A percentile compares a stretch with the other conserved stretches of the same genome.
Evolutionary conservation across 2,113 vertebrate species (phyloP).

Genomic region (Turnix velox): DNA sequence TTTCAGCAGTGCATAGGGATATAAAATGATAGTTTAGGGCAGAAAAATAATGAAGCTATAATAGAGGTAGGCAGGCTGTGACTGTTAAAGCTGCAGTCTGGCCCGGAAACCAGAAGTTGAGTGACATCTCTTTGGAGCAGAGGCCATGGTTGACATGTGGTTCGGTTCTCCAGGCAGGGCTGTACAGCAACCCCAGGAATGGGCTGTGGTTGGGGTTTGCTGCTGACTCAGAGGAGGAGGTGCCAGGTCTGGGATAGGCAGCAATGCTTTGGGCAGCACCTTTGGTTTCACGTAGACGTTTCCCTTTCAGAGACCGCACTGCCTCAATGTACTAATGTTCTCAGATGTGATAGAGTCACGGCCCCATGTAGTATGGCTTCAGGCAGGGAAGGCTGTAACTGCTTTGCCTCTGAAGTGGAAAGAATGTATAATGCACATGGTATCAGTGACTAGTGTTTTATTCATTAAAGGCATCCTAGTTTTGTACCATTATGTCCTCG

Average conservation of each 20-base stretch:
- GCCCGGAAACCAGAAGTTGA: neutral
- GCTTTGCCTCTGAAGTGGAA: constrained; percentile 35
- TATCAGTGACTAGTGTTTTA: constrained; percentile 58
- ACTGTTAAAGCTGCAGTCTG: neutral
- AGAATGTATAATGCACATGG: constrained; percentile 22
- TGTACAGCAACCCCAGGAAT: neutral
- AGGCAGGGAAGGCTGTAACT: constrained; percentile 26
- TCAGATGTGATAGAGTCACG: neutral
- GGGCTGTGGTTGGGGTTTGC: neutral
- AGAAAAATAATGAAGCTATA: constrained; percentile 12
- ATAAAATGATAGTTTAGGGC: neutral
- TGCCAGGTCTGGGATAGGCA: neutral
- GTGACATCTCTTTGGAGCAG: neutral
- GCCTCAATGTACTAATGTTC: neutral
- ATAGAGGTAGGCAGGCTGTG: neutral
- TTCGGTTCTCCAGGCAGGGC: neutral
- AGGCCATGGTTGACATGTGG: neutral
- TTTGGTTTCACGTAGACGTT: neutral
- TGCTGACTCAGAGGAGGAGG: constrained; percentile 1
- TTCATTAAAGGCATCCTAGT: constrained; percentile 56
- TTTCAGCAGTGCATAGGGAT: neutral
- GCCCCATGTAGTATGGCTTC: neutral
- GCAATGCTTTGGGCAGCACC: neutral
- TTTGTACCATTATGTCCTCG: neutral
- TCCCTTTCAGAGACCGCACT: neutral